phyloP scores from a whole-genome alignment of 1,140 invertebrate species.

The Rhopalosiphum padi region DNA sequence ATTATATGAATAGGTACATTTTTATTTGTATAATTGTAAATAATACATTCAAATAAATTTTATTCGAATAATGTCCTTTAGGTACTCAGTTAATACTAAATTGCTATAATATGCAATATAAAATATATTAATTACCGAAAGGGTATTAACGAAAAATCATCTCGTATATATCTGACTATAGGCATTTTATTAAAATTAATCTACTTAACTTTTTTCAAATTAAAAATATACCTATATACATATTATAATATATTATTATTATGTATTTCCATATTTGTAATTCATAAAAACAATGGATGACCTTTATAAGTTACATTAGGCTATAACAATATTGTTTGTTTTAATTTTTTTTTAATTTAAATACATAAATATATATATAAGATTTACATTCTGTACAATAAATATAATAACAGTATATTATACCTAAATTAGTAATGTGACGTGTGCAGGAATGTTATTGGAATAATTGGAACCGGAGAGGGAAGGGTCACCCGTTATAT shows the following conservation, averaged over 20 bases:
- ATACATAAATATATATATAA: background rate
- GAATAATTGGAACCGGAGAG: background rate
- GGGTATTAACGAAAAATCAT: too few relatives aligned
- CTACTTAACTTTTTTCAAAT: background rate
- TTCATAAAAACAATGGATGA: background rate
- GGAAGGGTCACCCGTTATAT: background rate
- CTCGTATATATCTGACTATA: too few relatives aligned
- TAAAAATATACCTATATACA: background rate
- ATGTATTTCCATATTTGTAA: background rate
- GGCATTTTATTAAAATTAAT: background rate
- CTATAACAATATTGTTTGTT: background rate
- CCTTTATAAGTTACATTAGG: too few relatives aligned
- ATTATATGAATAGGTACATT: background rate
- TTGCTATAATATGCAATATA: too few relatives aligned
- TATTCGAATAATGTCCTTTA: too few relatives aligned
- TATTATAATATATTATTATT: background rate
- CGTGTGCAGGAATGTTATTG: background rate
- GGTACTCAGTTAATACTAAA: too few relatives aligned
- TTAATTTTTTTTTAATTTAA: background rate
- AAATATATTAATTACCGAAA: too few relatives aligned
- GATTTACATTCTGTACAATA: background rate
- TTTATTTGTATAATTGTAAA: too few relatives aligned
- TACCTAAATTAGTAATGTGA: background rate
- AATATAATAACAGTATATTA: background rate
- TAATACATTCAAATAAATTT: too few relatives aligned